A percentile compares a stretch with the other conserved stretches of the same genome.
Conservation (phyloP, 2,888 invertebrate species). For the Chrysomela aeneicollis region DNA sequence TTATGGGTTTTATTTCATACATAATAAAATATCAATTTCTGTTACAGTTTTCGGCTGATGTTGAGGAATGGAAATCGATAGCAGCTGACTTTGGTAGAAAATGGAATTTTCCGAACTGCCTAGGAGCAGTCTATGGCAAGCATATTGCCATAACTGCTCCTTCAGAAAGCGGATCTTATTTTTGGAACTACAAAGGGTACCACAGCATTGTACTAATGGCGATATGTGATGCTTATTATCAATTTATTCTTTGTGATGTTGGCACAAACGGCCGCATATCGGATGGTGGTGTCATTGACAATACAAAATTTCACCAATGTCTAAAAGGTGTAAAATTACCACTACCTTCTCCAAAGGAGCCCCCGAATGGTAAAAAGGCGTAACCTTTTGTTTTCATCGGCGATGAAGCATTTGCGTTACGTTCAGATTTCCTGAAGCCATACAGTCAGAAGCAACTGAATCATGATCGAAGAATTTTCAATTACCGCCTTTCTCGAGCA, state of each 20-base stretch:
- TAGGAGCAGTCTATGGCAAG: too few relatives aligned
- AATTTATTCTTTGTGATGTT: slow-evolving; percentile 41
- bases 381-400: slow-evolving; percentile 41
- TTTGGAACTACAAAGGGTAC: too few relatives aligned
- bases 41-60: too few relatives aligned
- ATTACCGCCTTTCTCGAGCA: slow-evolving; percentile 43
- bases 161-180: too few relatives aligned
- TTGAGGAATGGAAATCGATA: slow-evolving; percentile 21
- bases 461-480: slow-evolving; percentile 34
- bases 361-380: slow-evolving; percentile 9
- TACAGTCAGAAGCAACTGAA: slow-evolving; percentile 19
- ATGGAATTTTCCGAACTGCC: slow-evolving; percentile 43
- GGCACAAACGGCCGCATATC: slow-evolving; percentile 43
- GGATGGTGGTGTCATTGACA: slow-evolving; percentile 42
- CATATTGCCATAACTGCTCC: too few relatives aligned
- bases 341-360: slow-evolving; percentile 19
- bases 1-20: too few relatives aligned
- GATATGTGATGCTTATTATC: slow-evolving; percentile 40
- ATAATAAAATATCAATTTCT: too few relatives aligned
- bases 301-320: slow-evolving; percentile 42
- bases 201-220: slow-evolving; percentile 42
- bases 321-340: too few relatives aligned
- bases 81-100: slow-evolving; percentile 38
- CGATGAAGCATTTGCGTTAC: slow-evolving; percentile 43
- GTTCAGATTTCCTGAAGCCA: slow-evolving; percentile 40